Conservation (phyloP, 2,888 invertebrate genomes). For the Netelia fuscicornis region DNA sequence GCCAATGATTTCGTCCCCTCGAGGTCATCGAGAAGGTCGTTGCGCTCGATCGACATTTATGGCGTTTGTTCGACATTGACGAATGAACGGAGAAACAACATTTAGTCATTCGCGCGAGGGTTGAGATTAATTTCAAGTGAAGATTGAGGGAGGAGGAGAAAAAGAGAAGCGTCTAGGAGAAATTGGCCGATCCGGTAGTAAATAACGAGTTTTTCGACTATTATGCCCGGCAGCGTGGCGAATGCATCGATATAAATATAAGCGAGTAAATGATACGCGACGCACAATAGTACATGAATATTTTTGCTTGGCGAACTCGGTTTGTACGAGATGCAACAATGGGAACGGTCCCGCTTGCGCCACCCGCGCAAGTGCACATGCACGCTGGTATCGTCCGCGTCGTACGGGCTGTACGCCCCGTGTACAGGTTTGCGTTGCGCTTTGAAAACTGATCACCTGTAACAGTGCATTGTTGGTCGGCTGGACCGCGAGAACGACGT, state of each 20-base stretch:
- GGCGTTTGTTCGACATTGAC: not conserved
- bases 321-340: slow-evolving; percentile 57
- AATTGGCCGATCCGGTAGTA: not conserved
- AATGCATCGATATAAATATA: not conserved
- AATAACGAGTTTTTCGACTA: slow-evolving; percentile 32
- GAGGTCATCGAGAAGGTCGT: slow-evolving; percentile 24
- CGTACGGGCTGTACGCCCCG: not conserved
- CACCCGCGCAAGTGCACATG: slow-evolving; percentile 53
- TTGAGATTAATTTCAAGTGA: not conserved
- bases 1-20: slow-evolving; percentile 47
- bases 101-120: not conserved
- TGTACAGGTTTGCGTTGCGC: slow-evolving; percentile 65
- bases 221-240: slow-evolving; percentile 27
- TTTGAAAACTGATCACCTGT: slow-evolving; percentile 71
- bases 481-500: slow-evolving; percentile 52
- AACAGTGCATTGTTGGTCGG: slow-evolving; percentile 68
- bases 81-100: not conserved
- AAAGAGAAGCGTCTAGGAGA: slow-evolving; percentile 18
- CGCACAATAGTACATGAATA: slow-evolving; percentile 61
- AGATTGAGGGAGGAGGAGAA: not conserved
- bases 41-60: slow-evolving; percentile 5
- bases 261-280: slow-evolving; percentile 25
- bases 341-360: slow-evolving; percentile 50
- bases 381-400: not conserved
- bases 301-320: slow-evolving; percentile 63